Evolutionary conservation across 1,140 invertebrate genomes (phyloP).

Genomic region (Heliconius hermathena): DNA sequence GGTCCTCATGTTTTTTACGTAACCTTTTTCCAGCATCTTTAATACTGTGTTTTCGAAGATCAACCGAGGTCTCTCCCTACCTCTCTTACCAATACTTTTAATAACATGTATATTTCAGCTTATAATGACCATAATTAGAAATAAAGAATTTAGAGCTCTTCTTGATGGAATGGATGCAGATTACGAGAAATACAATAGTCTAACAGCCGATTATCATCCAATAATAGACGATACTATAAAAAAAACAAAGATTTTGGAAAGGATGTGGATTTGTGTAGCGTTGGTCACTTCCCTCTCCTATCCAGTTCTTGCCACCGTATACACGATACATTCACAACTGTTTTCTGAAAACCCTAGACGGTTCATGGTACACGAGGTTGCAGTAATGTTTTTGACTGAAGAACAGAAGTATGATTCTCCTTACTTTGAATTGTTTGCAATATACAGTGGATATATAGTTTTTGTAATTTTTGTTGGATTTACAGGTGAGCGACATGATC

Average conservation of each 20-base stretch:
- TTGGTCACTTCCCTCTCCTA: conserved; percentile 22
- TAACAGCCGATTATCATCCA: conserved; percentile 35
- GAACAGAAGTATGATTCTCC: conserved; percentile 42
- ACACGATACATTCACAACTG: conserved; percentile 36
- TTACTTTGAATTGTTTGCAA: conserved; percentile 35
- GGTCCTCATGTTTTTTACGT: too few species aligned
- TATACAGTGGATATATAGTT: conserved; percentile 30
- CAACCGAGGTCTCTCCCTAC: too few species aligned
- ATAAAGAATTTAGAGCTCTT: conserved; percentile 35
- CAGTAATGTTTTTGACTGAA: conserved; percentile 26
- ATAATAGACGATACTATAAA: conserved; percentile 32
- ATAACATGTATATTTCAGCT: not conserved
- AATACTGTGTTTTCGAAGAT: too few species aligned
- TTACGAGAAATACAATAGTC: conserved; percentile 40
- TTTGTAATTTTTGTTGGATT: conserved; percentile 38
- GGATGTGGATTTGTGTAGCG: conserved; percentile 32
- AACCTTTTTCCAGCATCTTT: too few species aligned
- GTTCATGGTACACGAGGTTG: conserved; percentile 43
- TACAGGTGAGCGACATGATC: conserved; percentile 25
- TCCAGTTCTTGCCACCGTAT: conserved; percentile 24
- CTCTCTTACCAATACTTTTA: too few species aligned
- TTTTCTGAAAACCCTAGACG: conserved; percentile 39
- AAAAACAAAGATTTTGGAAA: conserved; percentile 35
- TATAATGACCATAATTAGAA: conserved; percentile 23
- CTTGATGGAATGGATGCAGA: conserved; percentile 37